Base-by-base conservation (phyloP, 2,797 vertebrate species). In the Lepus oiostolus region DNA sequence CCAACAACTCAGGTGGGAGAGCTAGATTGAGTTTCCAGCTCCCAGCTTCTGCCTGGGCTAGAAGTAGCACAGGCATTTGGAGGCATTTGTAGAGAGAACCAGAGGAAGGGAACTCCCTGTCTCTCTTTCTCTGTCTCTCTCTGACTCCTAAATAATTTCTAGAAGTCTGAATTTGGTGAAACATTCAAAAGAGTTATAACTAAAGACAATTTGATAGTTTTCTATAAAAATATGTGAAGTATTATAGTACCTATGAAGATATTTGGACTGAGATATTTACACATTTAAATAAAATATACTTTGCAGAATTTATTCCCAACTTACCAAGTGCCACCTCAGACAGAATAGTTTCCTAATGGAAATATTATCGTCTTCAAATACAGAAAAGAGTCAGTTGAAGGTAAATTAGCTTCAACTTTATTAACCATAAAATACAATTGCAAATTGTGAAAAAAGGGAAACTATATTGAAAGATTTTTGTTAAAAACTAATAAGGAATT, bases 221-320 rank as follows among this genome's bases (percentile, higher is more conserved):
- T 77, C 90, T 82, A 7, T 90, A 93, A 93, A 89, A 91, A 67
- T 89, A 80, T 74, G 60, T 86, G 30, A 91, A 84, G 21, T 76
- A 47, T 95, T 86, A 30, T 86, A 62, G 21, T 79, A 58, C 21
- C 67, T 85, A 8, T 88, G 35, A 76, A 92, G 58, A 81, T 65
- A 47, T 81, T 90, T 83, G n/a, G 22, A 90, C 67, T 89, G 47
- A 93, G 62, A 79, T 93, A 87, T 87, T 70, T 93, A 80, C 5
- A 80, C n/a, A 63, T 84, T 82, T 83, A n/a, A 87, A 7, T 74
- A 86, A 83, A 70, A 81, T 71, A 90, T 47, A 80, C 7, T 68
- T 90, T 82, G 68, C 32, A 96, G 35, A 93, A 94, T 85, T 88
- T 88, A 32, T n/a, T 88, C 60, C 74, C 38, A 63, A 32, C 22